These are phyloP conservation scores for Heteropelma amictum DNA, from an alignment of 2,888 invertebrate species.

Conservation along the genomic window DNA sequence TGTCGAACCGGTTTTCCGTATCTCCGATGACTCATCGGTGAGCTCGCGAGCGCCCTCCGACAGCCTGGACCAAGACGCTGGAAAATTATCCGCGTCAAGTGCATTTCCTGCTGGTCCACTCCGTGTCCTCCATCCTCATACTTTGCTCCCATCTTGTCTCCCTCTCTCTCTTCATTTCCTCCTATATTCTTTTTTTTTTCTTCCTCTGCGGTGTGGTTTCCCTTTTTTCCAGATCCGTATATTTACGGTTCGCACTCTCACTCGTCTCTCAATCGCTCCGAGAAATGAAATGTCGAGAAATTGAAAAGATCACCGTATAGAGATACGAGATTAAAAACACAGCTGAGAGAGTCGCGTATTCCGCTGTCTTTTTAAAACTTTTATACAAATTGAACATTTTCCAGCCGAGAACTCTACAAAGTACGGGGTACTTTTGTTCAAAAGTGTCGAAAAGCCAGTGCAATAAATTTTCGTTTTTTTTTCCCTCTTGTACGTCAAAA, in stretches of 20 bases:
- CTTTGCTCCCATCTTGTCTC: conserved; percentile 18
- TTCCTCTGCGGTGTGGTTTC: conserved; percentile 9
- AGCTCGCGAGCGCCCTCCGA: conserved; percentile 61
- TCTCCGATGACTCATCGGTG: conserved; percentile 75
- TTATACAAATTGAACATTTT: too few species aligned
- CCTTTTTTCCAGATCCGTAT: conserved; percentile 6
- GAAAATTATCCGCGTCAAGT: conserved; percentile 70
- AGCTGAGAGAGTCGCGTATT: too few species aligned
- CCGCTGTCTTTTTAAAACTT: too few species aligned
- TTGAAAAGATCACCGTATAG: too few species aligned
- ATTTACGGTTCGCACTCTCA: background rate
- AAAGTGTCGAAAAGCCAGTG: too few species aligned
- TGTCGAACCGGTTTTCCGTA: conserved; percentile 76
- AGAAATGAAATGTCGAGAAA: too few species aligned
- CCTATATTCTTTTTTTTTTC: conserved; percentile 6
- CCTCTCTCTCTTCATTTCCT: background rate
- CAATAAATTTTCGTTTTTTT: too few species aligned
- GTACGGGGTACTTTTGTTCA: too few species aligned
- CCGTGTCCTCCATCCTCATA: conserved; percentile 58
- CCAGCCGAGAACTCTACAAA: too few species aligned
- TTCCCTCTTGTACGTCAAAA: too few species aligned
- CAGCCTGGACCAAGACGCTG: conserved; percentile 38
- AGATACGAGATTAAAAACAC: too few species aligned
- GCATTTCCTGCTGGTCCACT: conserved; percentile 75
- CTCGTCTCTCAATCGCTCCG: conserved; percentile 2